These are phyloP conservation scores for Palythoa grandis DNA, from an alignment of 92 coral and sea anemone genomes.

Conservation along the genomic window DNA sequence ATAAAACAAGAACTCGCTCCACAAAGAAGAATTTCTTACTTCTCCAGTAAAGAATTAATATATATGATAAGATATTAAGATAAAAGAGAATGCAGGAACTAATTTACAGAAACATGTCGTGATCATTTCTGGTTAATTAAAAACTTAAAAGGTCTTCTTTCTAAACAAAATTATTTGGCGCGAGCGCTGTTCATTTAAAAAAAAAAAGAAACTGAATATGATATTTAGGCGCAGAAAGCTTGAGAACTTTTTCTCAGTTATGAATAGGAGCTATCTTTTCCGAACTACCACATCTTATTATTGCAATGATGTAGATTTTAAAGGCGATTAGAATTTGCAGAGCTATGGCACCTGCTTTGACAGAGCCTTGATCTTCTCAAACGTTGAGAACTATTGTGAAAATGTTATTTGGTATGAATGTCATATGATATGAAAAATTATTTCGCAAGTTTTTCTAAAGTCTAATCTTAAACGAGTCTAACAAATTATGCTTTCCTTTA, in stretches of 20 bases:
- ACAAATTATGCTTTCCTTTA: conserved; percentile 9
- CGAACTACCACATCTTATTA: no score
- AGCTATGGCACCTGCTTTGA: background rate
- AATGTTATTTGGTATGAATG: background rate
- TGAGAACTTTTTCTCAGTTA: background rate
- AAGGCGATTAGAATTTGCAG: background rate
- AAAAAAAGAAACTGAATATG: background rate
- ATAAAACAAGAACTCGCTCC: no score
- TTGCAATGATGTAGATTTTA: background rate
- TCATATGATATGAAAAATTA: background rate
- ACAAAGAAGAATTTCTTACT: no score
- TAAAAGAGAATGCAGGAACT: background rate
- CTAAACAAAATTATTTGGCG: background rate
- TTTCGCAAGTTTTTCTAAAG: background rate
- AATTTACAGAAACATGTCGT: background rate
- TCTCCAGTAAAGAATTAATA: no score
- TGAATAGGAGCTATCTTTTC: no score
- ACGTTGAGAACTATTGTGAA: background rate
- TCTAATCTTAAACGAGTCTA: background rate
- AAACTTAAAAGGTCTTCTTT: background rate
- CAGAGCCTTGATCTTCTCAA: background rate
- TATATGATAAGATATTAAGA: background rate
- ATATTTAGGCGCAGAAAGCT: background rate
- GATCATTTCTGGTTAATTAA: conserved; percentile 23
- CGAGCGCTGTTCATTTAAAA: conserved; percentile 22